A percentile compares a stretch with the other conserved stretches of the same genome.
Evolutionary conservation across 2,888 invertebrate species (phyloP).

Genomic region (Orgyia antiqua): DNA sequence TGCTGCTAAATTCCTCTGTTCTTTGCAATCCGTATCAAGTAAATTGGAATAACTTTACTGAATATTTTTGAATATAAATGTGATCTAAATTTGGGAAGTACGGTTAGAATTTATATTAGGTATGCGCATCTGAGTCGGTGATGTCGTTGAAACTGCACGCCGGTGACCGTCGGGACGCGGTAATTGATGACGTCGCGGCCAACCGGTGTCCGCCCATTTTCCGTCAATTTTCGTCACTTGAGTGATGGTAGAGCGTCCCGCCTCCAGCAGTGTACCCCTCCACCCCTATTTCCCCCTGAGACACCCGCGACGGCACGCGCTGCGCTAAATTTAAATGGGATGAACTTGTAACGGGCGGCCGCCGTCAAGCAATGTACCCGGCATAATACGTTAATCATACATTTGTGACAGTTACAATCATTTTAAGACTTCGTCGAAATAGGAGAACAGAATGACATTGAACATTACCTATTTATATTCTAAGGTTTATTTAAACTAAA

Average conservation of each 20-base stretch:
- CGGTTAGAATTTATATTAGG: conserved; percentile 56
- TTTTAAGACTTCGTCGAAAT: conserved; percentile 48
- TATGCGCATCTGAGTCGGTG: conserved; percentile 53
- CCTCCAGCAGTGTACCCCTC: conserved; percentile 43
- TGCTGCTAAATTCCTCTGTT: conserved; percentile 50
- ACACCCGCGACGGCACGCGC: conserved; percentile 66
- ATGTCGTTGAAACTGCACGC: conserved; percentile 44
- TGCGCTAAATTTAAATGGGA: conserved; percentile 76
- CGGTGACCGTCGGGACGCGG: conserved; percentile 71
- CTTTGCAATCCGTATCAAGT: conserved; percentile 44
- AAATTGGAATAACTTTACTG: conserved; percentile 16
- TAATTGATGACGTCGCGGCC: conserved; percentile 77
- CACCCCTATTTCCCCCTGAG: conserved; percentile 27
- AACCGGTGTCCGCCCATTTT: conserved; percentile 77
- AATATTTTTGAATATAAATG: conserved; percentile 22
- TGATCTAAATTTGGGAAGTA: conserved; percentile 47
- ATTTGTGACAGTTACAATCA: conserved; percentile 69
- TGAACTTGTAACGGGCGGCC: conserved; percentile 74
- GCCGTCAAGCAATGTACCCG: conserved; percentile 62
- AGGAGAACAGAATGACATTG: conserved; percentile 36
- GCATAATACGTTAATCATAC: conserved; percentile 71
- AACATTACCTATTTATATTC: conserved; percentile 22
- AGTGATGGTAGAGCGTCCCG: conserved; percentile 73
- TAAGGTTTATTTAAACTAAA: no score
- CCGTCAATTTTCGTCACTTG: conserved; percentile 79